Evolutionary conservation across 2,888 invertebrate genomes (phyloP).

Genomic region (Cheilosia variabilis): DNA sequence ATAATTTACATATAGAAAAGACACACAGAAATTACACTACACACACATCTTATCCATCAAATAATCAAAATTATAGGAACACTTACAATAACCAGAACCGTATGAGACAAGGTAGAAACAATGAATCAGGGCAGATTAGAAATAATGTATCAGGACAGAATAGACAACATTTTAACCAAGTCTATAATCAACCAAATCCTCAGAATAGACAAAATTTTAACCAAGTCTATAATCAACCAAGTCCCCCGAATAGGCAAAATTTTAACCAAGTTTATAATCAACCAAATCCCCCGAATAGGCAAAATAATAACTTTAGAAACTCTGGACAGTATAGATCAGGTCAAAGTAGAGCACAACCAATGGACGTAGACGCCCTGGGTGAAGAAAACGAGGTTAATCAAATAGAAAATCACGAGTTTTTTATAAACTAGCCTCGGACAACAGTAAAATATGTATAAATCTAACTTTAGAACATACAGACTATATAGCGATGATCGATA

Average conservation of each 20-base stretch:
- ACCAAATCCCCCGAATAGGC: no score
- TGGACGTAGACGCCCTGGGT: conserved; percentile 12
- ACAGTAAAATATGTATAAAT: conserved; percentile 29
- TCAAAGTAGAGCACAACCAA: conserved; percentile 16
- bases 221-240: not conserved
- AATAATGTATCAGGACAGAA: not conserved
- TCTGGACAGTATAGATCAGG: conserved; percentile 19
- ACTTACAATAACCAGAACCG: no score
- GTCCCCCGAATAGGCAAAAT: not conserved
- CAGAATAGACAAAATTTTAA: not conserved
- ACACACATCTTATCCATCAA: no score
- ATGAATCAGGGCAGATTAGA: not conserved
- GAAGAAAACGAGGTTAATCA: conserved; percentile 18
- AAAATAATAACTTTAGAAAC: conserved; percentile 11
- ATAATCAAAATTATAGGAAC: no score
- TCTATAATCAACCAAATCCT: not conserved
- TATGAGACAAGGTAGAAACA: no score
- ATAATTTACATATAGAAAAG: no score
- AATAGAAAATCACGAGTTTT: no score
- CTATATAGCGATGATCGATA: conserved; percentile 32
- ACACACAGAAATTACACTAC: no score
- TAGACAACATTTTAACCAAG: not conserved
- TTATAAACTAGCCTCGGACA: no score
- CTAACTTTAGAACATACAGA: conserved; percentile 25
- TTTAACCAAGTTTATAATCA: no score